Percentiles rank a stretch among this genome's conserved stretches.
Conservation (phyloP, 1,140 invertebrate genomes). For the Mamestra configurata region DNA sequence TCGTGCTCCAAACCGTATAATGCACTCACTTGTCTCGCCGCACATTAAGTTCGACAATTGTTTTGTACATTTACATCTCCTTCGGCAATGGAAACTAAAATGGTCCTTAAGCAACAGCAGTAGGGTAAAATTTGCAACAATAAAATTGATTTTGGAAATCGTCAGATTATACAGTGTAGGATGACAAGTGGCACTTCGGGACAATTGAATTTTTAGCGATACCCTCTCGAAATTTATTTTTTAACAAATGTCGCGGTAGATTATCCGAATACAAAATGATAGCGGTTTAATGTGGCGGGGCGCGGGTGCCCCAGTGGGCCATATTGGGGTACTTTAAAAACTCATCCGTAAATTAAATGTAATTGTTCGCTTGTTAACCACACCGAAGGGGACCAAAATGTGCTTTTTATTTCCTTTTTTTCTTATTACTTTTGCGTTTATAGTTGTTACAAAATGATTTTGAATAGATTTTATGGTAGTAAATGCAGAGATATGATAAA, state of each 20-base stretch:
- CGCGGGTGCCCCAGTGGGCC: constrained; percentile 54
- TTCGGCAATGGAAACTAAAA: not conserved
- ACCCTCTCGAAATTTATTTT: constrained; percentile 81
- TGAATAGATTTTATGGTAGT: constrained; percentile 14
- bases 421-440: constrained; percentile 47
- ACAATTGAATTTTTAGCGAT: constrained; percentile 84
- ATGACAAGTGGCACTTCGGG: constrained; percentile 77
- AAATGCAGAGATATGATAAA: too few species aligned
- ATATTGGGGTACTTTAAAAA: constrained; percentile 84
- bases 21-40: constrained; percentile 23
- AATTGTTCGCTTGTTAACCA: constrained; percentile 83
- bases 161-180: constrained; percentile 65
- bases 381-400: constrained; percentile 57
- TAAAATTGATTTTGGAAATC: constrained; percentile 21
- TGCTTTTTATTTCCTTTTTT: constrained; percentile 51
- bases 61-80: constrained; percentile 42
- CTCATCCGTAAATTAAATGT: constrained; percentile 84
- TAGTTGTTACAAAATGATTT: constrained; percentile 28
- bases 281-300: constrained; percentile 63
- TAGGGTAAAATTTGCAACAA: constrained; percentile 15
- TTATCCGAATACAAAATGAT: constrained; percentile 69
- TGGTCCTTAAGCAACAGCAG: not conserved
- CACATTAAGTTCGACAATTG: constrained; percentile 30
- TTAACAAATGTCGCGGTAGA: constrained; percentile 86
- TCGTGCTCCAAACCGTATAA: constrained; percentile 19